Percentiles rank a stretch among this genome's conserved stretches.
These are phyloP conservation scores for Drosophila pegasa DNA, from an alignment of 2,888 invertebrate genomes.

Conservation along the genomic window DNA sequence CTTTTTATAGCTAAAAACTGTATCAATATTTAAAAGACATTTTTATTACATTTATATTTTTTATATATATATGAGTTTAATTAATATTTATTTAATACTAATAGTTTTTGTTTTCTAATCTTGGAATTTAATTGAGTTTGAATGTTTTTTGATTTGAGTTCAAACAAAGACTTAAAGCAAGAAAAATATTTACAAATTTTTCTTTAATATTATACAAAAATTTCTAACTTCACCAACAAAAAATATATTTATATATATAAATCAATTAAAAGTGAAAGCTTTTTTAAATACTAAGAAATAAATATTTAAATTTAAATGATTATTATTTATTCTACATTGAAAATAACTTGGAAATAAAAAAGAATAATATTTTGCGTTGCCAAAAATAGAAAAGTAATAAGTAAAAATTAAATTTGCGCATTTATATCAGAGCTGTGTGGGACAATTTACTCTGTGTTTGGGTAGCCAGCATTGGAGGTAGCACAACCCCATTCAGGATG, in stretches of 20 bases:
- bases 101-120: neutral
- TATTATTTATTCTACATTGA: neutral
- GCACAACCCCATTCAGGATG: constrained; percentile 19
- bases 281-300: too few species aligned
- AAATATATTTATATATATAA: neutral
- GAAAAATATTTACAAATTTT: too few species aligned
- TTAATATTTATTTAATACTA: neutral
- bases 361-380: neutral
- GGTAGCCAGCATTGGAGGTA: constrained; percentile 13
- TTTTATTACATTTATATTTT: neutral
- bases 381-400: neutral
- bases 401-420: neutral
- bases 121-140: neutral
- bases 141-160: neutral
- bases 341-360: neutral
- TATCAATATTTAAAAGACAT: neutral
- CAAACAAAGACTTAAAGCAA: too few species aligned
- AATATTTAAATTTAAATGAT: neutral
- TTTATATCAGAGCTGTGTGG: constrained; percentile 6
- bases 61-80: neutral
- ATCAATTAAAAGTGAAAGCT: too few species aligned
- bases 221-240: neutral
- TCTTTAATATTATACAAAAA: neutral
- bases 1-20: too few species aligned
- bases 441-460: constrained; percentile 10